phyloP scores from a whole-genome alignment of 2,797 vertebrate genomes.

The Lutjanus argentimaculatus region DNA sequence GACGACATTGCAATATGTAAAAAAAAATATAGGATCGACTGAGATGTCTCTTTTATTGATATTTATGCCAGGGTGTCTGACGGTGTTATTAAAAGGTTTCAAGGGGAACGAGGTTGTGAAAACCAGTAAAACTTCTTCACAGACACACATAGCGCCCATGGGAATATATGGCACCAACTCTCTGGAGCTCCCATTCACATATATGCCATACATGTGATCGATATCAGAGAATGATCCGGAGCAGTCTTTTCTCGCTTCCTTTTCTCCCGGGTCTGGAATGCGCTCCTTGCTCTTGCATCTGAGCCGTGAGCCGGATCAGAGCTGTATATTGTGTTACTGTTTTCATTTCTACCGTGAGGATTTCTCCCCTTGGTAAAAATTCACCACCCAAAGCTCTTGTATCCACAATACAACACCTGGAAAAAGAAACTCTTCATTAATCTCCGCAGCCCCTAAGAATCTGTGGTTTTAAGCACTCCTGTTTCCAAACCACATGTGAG shows the following conservation, averaged over 20 bases:
- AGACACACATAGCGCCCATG: constrained; percentile 1
- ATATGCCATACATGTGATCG: constrained; percentile 52
- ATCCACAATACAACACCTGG: constrained; percentile 90
- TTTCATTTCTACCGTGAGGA: constrained; percentile 86
- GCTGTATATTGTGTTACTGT: constrained; percentile 86
- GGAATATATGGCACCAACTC: constrained; percentile 15
- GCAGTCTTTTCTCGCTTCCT: constrained; percentile 32
- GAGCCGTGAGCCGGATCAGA: constrained; percentile 78
- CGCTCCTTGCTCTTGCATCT: constrained; percentile 59
- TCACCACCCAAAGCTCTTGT: constrained; percentile 85
- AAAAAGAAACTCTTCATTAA: constrained; percentile 89
- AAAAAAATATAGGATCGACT: constrained; percentile 18
- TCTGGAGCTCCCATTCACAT: constrained; percentile 6
- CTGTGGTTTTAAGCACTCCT: constrained; percentile 80
- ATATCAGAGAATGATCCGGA: constrained; percentile 51
- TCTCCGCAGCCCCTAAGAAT: constrained; percentile 80
- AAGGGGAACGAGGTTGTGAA: constrained; percentile 17
- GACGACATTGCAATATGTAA: constrained; percentile 40
- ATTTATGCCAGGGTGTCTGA: constrained; percentile 45
- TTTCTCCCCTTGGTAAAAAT: constrained; percentile 85
- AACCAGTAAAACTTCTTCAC: constrained; percentile 7
- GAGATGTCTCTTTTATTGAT: constrained; percentile 49
- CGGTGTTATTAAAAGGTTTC: constrained; percentile 19
- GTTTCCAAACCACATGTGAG: constrained; percentile 83
- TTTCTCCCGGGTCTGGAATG: constrained; percentile 62